Conservation (phyloP, 1,140 invertebrate species). For the Scaptomyza graminum region DNA sequence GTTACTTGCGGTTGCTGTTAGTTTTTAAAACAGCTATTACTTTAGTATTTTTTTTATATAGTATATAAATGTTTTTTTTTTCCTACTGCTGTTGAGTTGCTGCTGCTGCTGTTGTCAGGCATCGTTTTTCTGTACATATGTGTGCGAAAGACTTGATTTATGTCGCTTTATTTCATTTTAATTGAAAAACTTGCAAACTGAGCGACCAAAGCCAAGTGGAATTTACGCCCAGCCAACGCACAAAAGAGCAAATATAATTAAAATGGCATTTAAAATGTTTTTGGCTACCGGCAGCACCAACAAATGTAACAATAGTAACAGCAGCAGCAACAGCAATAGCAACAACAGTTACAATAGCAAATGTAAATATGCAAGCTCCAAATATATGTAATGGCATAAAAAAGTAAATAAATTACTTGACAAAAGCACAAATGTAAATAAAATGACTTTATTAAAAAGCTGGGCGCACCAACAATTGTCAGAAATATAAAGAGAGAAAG, state of each 20-base stretch:
- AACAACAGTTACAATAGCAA: slow-evolving; percentile 37
- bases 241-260: slow-evolving; percentile 76
- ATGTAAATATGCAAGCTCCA: slow-evolving; percentile 46
- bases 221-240: slow-evolving; percentile 50
- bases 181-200: slow-evolving; percentile 74
- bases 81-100: slow-evolving; percentile 1
- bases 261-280: slow-evolving; percentile 78
- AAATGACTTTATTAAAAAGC: slow-evolving; percentile 77
- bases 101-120: slow-evolving; percentile 41
- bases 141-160: slow-evolving; percentile 62
- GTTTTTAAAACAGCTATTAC: slow-evolving; percentile 23
- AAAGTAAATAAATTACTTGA: slow-evolving; percentile 75
- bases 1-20: slow-evolving; percentile 64
- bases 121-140: slow-evolving; percentile 40
- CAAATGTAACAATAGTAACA: background rate
- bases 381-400: slow-evolving; percentile 46
- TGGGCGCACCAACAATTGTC: slow-evolving; percentile 13
- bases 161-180: slow-evolving; percentile 82
- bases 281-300: slow-evolving; percentile 34
- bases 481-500: background rate
- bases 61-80: slow-evolving; percentile 18
- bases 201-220: slow-evolving; percentile 40
- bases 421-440: slow-evolving; percentile 80
- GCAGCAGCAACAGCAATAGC: slow-evolving; percentile 19
- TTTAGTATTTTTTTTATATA: background rate